Evolutionary conservation across 2,797 vertebrate species (phyloP), one percentile per base, ranked within the genome.

Genomic region (Phrynocephalus guinanensis): DNA sequence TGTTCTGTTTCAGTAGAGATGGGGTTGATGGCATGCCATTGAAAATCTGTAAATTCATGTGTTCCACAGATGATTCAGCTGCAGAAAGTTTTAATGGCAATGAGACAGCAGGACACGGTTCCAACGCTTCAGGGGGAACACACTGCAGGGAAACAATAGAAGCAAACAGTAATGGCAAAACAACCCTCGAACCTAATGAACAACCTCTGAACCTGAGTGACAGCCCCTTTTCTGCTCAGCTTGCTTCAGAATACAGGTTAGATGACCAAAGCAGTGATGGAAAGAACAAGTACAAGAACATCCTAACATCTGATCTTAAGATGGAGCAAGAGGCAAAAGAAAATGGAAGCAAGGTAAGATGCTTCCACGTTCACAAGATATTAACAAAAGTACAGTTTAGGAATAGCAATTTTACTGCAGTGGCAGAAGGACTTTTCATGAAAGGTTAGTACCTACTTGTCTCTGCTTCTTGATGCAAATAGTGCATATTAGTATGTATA

Each of bases 151-250:
- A 97, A 94, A 94, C 95, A 91, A 95, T 95, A 71, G 97, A 97
- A 94, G 93, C 96, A 94, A 97, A 96, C 93, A 95, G 94, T 94
- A 97, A 97, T 91, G 96, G 96, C 92, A 97, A 97, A 96, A 90
- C 96, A 84, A 95, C 92, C 93, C 90, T 95, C 91, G 97, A 97
- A 85, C 97, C 96, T 88, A 96, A 98, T n/a, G 97, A 97, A 72
- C 97, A 97, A 92, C 97, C 97, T 81, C 95, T 97, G 96, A 98
- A 97, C 94, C 95, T 97, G 94, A 97, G 97, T 91, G 97, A 98
- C 95, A 97, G 97, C 91, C 97, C 97, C 90, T 96, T 97, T 87
- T 96, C 97, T 88, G 94, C 96, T 63, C 97, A 97, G 92, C 95
- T 97, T 93, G 96, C 96, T 92, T 96, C 97, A 6, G 97, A 97